Base-by-base conservation (phyloP, 2,888 invertebrate genomes). In the Anthophora plumipes region DNA sequence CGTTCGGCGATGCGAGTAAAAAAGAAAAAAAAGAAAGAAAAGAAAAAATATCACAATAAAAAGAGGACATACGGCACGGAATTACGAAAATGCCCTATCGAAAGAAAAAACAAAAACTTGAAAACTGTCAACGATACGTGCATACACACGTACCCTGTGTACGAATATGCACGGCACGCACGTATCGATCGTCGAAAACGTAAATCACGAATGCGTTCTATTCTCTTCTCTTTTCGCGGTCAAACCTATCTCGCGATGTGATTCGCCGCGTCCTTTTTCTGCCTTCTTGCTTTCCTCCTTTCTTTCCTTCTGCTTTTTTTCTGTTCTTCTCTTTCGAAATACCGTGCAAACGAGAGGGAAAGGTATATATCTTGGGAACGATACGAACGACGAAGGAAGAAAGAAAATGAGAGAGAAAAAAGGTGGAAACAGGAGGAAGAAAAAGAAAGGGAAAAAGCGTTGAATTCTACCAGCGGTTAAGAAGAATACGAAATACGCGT, bases 401-500 rank as follows among this genome's bases (percentile, higher is more conserved):
- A 6, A 43, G 39, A 54, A 17, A 41, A 2, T 17, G 20, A 25
- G 1, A 11, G 25, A 39, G 25, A 25, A n/a, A n/a, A n/a, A n/a
- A n/a, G n/a, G n/a, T n/a, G n/a, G n/a, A n/a, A n/a, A n/a, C n/a
- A n/a, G 6, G 60, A 68, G 22, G 66, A 68, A 75, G 54, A 72
- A 63, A 79, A 73, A 64, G 77, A 84, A 77, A 79, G 85, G 76
- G 55, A 85, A 70, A 79, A 80, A 83, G 83, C 79, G 69, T 78
- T 55, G 77, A 81, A 80, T 80, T 88, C 80, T 88, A 84, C 83
- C 81, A 61, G 84, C 72, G 80, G 81, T 69, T 83, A 75, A 73
- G 64, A 66, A 81, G 85, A 84, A 82, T 84, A 89, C 81, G 86
- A 84, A n/a, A 81, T 84, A 86, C 83, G 88, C 91, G 90, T 55